phyloP scores from a whole-genome alignment of 2,797 vertebrate genomes.

The Coluber constrictor region DNA sequence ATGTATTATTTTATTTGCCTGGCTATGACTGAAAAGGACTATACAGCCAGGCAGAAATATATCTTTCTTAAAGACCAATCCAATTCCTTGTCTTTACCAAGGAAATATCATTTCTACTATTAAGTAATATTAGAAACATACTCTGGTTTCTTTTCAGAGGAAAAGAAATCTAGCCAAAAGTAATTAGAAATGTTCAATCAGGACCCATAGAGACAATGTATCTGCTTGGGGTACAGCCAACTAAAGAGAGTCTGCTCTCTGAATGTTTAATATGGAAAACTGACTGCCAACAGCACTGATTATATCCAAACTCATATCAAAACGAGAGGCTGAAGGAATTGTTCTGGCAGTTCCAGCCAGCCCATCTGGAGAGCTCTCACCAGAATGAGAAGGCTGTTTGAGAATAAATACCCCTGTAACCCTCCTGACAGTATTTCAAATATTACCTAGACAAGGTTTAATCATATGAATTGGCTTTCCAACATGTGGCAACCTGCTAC shows the following conservation, averaged over 20 bases:
- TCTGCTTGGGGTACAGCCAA: not conserved
- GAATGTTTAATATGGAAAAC: not conserved
- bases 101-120: not conserved
- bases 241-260: not conserved
- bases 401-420: not conserved
- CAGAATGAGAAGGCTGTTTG: not conserved
- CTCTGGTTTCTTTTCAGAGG: not conserved
- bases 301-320: not conserved
- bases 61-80: not conserved
- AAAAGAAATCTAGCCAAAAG: not conserved
- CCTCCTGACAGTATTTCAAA: not conserved
- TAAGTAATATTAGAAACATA: not conserved
- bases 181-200: not conserved
- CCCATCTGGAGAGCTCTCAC: not conserved
- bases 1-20: not conserved
- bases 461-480: not conserved
- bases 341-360: not conserved
- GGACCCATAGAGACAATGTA: not conserved
- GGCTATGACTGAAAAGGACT: not conserved
- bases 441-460: not conserved
- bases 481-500: not conserved
- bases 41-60: not conserved
- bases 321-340: not conserved
- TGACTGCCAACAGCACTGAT: not conserved
- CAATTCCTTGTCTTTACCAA: not conserved